Evolutionary conservation across 2,888 invertebrate species (phyloP).

Genomic region (Aspidiotus rigidus): DNA sequence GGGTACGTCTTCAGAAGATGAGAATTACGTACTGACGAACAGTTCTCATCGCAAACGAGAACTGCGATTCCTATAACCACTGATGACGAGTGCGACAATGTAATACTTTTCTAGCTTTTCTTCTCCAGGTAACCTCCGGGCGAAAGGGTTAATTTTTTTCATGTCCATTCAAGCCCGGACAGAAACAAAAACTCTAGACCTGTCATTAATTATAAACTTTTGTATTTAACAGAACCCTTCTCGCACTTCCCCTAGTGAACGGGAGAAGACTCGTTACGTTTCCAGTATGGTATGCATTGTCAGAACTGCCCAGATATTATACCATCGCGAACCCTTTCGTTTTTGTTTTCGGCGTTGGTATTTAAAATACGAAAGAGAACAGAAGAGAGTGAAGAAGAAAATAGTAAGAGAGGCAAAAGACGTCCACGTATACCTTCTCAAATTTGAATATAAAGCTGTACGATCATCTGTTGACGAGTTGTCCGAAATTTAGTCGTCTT

Average conservation of each 20-base stretch:
- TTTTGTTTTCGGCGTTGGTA: slow-evolving; percentile 11
- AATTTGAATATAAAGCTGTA: slow-evolving; percentile 11
- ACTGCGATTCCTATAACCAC: slow-evolving; percentile 3
- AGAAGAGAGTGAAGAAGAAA: slow-evolving; percentile 4
- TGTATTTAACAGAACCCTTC: slow-evolving; percentile 19
- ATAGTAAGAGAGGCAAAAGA: slow-evolving; percentile 4
- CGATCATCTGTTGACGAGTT: slow-evolving; percentile 24
- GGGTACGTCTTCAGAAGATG: too few species aligned
- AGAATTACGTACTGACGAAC: too few species aligned
- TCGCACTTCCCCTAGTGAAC: slow-evolving; percentile 22
- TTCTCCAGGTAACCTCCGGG: slow-evolving; percentile 7
- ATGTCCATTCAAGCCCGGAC: slow-evolving; percentile 21
- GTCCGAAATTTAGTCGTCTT: slow-evolving; percentile 30
- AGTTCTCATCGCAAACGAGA: neutral
- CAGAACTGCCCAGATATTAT: slow-evolving; percentile 28
- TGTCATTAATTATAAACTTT: slow-evolving; percentile 33
- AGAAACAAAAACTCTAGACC: slow-evolving; percentile 27
- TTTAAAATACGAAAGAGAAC: slow-evolving; percentile 7
- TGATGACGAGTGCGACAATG: neutral
- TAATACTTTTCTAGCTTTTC: neutral
- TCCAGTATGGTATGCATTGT: slow-evolving; percentile 30
- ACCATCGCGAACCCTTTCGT: slow-evolving; percentile 10
- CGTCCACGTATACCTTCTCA: slow-evolving; percentile 16
- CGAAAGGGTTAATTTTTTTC: slow-evolving; percentile 27
- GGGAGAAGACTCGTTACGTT: slow-evolving; percentile 19